A percentile compares a stretch with the other conserved stretches of the same genome.
phyloP scores from a whole-genome alignment of 1,140 invertebrate species.

The Popillia japonica region DNA sequence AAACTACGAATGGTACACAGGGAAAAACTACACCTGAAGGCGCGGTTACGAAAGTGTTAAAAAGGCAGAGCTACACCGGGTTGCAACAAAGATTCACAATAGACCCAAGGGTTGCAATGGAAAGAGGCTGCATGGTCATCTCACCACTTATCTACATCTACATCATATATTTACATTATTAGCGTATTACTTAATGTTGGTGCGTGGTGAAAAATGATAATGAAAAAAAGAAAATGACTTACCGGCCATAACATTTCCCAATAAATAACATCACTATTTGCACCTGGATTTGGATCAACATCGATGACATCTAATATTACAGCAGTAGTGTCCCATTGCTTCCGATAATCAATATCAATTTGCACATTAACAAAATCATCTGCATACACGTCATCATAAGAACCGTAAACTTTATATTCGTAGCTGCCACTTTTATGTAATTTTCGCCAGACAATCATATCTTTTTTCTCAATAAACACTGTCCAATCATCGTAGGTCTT shows the following conservation, averaged over 20 bases:
- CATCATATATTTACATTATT: no score
- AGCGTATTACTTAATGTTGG: neutral
- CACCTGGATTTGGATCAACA: constrained; percentile 65
- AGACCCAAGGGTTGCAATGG: no score
- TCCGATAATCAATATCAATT: constrained; percentile 80
- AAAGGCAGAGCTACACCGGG: no score
- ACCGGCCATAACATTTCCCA: constrained; percentile 91
- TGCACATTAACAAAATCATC: constrained; percentile 84
- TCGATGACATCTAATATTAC: constrained; percentile 74
- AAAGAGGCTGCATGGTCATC: no score
- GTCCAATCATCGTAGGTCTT: constrained; percentile 71
- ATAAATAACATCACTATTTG: constrained; percentile 79
- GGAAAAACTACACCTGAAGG: no score
- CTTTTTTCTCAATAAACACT: constrained; percentile 79
- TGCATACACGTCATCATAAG: constrained; percentile 79
- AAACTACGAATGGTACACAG: no score
- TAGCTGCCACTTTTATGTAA: constrained; percentile 74
- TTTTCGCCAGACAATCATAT: constrained; percentile 83
- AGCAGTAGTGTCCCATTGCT: constrained; percentile 83
- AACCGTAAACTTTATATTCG: constrained; percentile 87
- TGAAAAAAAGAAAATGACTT: constrained; percentile 56
- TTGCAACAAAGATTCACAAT: no score
- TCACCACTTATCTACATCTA: no score
- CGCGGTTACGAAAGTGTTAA: no score
- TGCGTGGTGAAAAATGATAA: neutral